phyloP scores from a whole-genome alignment of 2,888 invertebrate genomes.

The Spilarctia lutea region DNA sequence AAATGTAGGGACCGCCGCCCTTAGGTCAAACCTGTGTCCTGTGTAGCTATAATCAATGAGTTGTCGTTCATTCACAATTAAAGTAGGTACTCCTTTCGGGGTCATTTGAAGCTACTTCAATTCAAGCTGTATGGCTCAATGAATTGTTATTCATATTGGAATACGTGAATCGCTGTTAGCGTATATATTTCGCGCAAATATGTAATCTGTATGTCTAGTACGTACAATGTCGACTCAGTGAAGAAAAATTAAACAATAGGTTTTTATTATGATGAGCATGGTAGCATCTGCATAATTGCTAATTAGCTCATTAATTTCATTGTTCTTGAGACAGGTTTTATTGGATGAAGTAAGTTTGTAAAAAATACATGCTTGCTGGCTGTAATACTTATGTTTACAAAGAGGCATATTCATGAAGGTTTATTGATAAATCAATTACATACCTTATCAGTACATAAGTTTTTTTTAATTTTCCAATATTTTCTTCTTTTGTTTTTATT shows the following conservation, averaged over 20 bases:
- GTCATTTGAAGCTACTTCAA: constrained; percentile 75
- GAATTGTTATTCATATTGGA: constrained; percentile 54
- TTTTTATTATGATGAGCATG: constrained; percentile 16
- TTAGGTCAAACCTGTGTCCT: constrained; percentile 70
- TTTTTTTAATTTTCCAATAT: background rate
- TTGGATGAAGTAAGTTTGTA: constrained; percentile 14
- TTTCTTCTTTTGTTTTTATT: background rate
- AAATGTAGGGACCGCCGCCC: constrained; percentile 77
- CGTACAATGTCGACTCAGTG: constrained; percentile 12
- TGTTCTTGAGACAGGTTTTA: constrained; percentile 20
- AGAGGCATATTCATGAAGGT: constrained; percentile 5
- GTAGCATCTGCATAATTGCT: constrained; percentile 33
- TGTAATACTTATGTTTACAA: constrained; percentile 5
- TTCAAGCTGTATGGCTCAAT: constrained; percentile 68
- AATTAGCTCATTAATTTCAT: constrained; percentile 31
- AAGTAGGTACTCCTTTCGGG: constrained; percentile 77
- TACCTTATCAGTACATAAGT: background rate
- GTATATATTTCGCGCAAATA: constrained; percentile 56
- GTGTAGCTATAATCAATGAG: constrained; percentile 82
- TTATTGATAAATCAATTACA: background rate
- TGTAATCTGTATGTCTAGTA: constrained; percentile 30
- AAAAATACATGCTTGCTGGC: background rate
- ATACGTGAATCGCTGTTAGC: constrained; percentile 32
- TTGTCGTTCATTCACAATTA: constrained; percentile 83
- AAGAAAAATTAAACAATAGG: constrained; percentile 31